These are phyloP conservation scores for Phrynocephalus vlangalii DNA, from an alignment of 2,797 vertebrate genomes.

Conservation along the genomic window DNA sequence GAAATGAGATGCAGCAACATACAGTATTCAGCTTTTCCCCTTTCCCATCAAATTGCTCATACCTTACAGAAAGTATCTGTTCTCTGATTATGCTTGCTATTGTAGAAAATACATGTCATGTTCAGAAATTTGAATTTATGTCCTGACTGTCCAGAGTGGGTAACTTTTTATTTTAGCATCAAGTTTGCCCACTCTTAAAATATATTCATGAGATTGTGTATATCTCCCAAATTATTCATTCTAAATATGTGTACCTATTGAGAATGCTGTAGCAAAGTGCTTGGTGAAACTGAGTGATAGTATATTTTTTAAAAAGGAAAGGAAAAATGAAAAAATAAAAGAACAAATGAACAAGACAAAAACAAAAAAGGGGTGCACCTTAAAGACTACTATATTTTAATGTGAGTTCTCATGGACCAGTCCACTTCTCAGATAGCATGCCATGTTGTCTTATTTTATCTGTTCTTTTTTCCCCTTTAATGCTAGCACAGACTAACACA, in stretches of 20 bases:
- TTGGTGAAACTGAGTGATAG: neutral
- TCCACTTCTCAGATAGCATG: too few relatives aligned
- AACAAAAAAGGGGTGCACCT: too few relatives aligned
- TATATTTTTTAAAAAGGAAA: too few relatives aligned
- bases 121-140: neutral
- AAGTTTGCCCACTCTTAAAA: too few relatives aligned
- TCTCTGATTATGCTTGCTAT: neutral
- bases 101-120: neutral
- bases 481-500: too few relatives aligned
- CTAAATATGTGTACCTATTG: neutral
- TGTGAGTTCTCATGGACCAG: too few relatives aligned
- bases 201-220: neutral
- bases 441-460: too few relatives aligned
- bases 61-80: neutral
- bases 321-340: too few relatives aligned
- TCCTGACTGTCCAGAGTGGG: neutral
- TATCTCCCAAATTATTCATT: neutral
- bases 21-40: neutral
- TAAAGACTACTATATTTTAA: too few relatives aligned
- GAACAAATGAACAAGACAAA: too few relatives aligned
- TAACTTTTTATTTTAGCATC: neutral
- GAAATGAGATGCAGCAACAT: neutral
- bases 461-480: too few relatives aligned
- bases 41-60: too few relatives aligned
- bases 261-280: neutral